A percentile compares a stretch with the other conserved stretches of the same genome.
Evolutionary conservation across 2,888 invertebrate species (phyloP).

Genomic region (Harpagoxenus sublaevis): DNA sequence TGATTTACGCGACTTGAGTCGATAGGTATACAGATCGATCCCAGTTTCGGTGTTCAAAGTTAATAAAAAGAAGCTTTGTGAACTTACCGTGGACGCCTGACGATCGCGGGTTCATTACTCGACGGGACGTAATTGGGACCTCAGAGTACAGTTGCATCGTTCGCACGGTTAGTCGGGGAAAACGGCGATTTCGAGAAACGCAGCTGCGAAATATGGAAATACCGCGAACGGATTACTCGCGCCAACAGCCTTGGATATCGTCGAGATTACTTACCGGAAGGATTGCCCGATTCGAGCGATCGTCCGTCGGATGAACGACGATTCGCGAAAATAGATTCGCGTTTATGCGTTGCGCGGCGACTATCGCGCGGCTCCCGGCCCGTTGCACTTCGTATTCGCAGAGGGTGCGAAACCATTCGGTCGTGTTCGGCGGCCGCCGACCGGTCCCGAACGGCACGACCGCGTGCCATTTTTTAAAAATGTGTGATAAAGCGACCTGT

Average conservation of each 20-base stretch:
- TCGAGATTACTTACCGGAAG: not conserved
- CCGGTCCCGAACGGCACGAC: conserved; percentile 54
- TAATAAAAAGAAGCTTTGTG: not conserved
- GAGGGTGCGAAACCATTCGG: not conserved
- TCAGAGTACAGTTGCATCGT: not conserved
- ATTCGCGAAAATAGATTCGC: not conserved
- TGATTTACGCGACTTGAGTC: not conserved
- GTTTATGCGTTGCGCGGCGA: not conserved
- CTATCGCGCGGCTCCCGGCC: not conserved
- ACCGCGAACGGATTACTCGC: not conserved
- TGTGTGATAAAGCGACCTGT: conserved; percentile 80
- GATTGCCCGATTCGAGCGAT: conserved; percentile 55
- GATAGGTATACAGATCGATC: not conserved
- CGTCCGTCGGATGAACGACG: not conserved
- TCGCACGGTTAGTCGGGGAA: not conserved
- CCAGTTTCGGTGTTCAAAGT: not conserved
- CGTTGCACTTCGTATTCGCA: not conserved
- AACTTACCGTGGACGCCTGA: not conserved
- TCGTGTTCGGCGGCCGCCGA: not conserved
- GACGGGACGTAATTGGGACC: not conserved
- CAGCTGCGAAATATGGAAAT: not conserved
- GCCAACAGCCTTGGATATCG: not conserved
- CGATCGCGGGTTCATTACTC: not conserved
- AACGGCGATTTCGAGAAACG: not conserved
- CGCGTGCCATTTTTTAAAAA: conserved; percentile 81